Evolutionary conservation across 2,888 invertebrate species (phyloP).

Genomic region (Diplazon laetatorius): DNA sequence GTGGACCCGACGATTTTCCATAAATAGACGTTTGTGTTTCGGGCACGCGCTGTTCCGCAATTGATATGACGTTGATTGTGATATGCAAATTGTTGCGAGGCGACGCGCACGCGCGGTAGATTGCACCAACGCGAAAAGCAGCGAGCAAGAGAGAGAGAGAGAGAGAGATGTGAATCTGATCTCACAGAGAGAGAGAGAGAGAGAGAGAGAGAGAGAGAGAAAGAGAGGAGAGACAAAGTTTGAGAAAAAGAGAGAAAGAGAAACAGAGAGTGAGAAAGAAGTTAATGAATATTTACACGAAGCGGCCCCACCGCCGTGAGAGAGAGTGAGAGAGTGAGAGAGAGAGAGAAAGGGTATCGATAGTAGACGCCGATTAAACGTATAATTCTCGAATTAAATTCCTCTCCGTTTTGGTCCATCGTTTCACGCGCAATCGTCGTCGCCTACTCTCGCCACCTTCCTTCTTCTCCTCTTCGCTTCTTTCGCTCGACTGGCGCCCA

Average conservation of each 20-base stretch:
- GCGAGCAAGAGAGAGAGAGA: slow-evolving; percentile 42
- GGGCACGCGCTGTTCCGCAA: slow-evolving; percentile 68
- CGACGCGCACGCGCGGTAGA: background rate
- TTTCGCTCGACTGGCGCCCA: slow-evolving; percentile 48
- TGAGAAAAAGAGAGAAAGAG: too few relatives aligned
- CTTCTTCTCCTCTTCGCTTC: slow-evolving; percentile 33
- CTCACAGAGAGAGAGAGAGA: too few relatives aligned
- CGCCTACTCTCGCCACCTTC: background rate
- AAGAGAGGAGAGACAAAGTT: too few relatives aligned
- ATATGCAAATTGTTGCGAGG: slow-evolving; percentile 77
- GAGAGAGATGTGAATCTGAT: too few relatives aligned
- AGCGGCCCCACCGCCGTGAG: slow-evolving; percentile 60
- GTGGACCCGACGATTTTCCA: background rate
- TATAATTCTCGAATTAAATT: slow-evolving; percentile 81
- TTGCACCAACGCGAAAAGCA: too few relatives aligned
- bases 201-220: too few relatives aligned
- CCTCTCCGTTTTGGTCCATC: slow-evolving; percentile 40
- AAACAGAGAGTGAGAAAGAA: slow-evolving; percentile 64
- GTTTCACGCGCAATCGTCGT: background rate
- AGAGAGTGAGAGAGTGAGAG: too few relatives aligned
- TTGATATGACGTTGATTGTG: slow-evolving; percentile 80
- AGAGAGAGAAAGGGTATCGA: slow-evolving; percentile 73
- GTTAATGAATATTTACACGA: slow-evolving; percentile 81
- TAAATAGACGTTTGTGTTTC: background rate
- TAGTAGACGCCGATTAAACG: slow-evolving; percentile 78